Base-by-base conservation (phyloP, 1,140 invertebrate species). In the Drosophila lini region DNA sequence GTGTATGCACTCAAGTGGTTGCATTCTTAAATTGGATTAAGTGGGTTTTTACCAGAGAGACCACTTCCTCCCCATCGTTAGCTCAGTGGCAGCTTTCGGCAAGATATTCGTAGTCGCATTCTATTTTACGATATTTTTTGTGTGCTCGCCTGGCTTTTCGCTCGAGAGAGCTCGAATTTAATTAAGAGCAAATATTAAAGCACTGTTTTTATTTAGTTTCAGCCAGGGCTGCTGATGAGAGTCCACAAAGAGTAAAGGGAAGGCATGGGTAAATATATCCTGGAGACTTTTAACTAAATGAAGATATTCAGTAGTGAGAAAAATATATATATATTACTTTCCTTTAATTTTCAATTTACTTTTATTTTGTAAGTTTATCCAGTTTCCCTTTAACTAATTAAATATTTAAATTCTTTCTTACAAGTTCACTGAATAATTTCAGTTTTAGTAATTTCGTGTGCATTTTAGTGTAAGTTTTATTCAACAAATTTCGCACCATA, bases 1-100 rank as follows among this genome's bases (percentile, higher is more conserved):
- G 32, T 79, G 61, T 78, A 79, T 79, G 79, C 71, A 80, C 75
- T 82, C 70, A 86, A 86, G 82, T 86, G 83, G 83, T 74, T 88
- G 76, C 83, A 88, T 83, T 88, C 79, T 88, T 88, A 83, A 88
- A 88, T 88, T 88, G 83, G 77, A 88, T 88, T 88, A 88, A 88
- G 80, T 88, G 74, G 80, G 69, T 59, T 88, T 88, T 71, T 74
- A 53, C 80, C 69, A 88, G 85, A 48, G 42, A 57, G 36, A 55
- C 41, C 50, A 34, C 32, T 53, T 31, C 34, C 31, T 22, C 38
- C 13, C 41, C 45, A 22, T 25, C 52, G 34, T 47, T 53, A 32
- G 40, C 22, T n/a, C 59, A 55, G 58, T 62, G 63, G 42, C 32
- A 41, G 55, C 44, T 44, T 59, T 57, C 50, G 57, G 75, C 41